Base-by-base conservation (phyloP, 2,113 vertebrate species). In the Oxyruncus cristatus region DNA sequence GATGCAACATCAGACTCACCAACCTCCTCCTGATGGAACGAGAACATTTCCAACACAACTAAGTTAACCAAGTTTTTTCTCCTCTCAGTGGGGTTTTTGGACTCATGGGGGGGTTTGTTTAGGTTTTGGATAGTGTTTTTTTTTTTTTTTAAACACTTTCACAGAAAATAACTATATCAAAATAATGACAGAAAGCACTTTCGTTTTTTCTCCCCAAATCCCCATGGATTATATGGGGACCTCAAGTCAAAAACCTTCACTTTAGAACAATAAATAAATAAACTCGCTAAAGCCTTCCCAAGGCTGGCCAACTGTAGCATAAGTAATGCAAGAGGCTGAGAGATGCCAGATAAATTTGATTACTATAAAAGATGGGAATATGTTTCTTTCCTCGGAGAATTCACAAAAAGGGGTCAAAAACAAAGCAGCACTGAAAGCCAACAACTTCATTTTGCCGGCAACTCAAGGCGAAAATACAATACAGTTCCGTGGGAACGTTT, bases 281-380 rank as follows among this genome's bases (percentile, higher is more conserved):
- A 98, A 98, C 97, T 97, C 12, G 91, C 97, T 98, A 97, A 97
- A 98, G 97, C 96, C 97, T 97, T 98, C 97, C 98, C 79, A 96
- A 97, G 95, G 98, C 98, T 97, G 98, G 98, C 95, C 97, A 98
- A 98, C 95, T 98, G 98, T 98, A 98, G 98, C 98, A 98, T 98
- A 98, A 98, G 98, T 98, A 98, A 98, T 98, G 98, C 97, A 97
- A 97, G 97, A 98, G 97, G 98, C 98, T 98, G 98, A 98, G 97
- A 98, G 97, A 99, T 98, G 98, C 98, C 98, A 98, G 97, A 98
- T 98, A 99, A 98, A 99, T 98, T 97, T 98, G 98, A 99, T 99
- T 99, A 99, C 98, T 99, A 99, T 98, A 98, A 98, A 98, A 98
- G 98, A 98, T 98, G 98, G 98, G 98, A 98, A 98, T 98, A 98